Evolutionary conservation across 2,113 vertebrate genomes (phyloP).

Genomic region (Siniperca knerii): DNA sequence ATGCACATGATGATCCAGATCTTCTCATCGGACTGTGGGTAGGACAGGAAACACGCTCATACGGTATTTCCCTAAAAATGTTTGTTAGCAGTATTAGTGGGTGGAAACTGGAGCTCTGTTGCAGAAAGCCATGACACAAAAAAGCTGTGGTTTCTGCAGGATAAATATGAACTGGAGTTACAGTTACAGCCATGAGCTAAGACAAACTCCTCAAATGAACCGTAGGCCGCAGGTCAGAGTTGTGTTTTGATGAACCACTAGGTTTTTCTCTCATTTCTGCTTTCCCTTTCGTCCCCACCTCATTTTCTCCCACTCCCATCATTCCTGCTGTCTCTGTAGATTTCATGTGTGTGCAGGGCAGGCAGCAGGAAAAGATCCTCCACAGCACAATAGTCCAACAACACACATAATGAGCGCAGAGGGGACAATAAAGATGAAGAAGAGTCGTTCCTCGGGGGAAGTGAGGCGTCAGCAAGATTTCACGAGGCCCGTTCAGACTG

Average conservation of each 20-base stretch:
- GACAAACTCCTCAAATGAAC: background rate
- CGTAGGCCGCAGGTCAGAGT: background rate
- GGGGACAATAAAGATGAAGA: slow-evolving; percentile 48
- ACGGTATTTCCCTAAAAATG: background rate
- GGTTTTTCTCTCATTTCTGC: background rate
- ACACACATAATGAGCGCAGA: slow-evolving; percentile 11
- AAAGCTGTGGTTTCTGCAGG: background rate
- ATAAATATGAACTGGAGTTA: background rate
- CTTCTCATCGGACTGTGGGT: background rate
- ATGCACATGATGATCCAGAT: background rate
- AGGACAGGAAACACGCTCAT: background rate
- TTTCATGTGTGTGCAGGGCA: background rate
- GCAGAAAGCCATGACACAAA: background rate
- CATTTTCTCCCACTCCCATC: slow-evolving; percentile 10
- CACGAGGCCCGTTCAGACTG: slow-evolving; percentile 9
- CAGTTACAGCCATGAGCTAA: background rate
- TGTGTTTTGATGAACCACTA: background rate
- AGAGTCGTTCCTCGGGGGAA: slow-evolving; percentile 28
- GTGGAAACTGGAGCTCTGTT: background rate
- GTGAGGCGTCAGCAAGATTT: slow-evolving; percentile 36
- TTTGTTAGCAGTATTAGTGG: background rate
- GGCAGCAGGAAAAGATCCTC: slow-evolving; percentile 11
- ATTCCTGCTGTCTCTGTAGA: slow-evolving; percentile 29
- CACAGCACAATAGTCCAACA: slow-evolving; percentile 29
- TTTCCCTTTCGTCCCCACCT: background rate